Base-by-base conservation (phyloP, 2,797 vertebrate genomes). In the Notolabrus celidotus region DNA sequence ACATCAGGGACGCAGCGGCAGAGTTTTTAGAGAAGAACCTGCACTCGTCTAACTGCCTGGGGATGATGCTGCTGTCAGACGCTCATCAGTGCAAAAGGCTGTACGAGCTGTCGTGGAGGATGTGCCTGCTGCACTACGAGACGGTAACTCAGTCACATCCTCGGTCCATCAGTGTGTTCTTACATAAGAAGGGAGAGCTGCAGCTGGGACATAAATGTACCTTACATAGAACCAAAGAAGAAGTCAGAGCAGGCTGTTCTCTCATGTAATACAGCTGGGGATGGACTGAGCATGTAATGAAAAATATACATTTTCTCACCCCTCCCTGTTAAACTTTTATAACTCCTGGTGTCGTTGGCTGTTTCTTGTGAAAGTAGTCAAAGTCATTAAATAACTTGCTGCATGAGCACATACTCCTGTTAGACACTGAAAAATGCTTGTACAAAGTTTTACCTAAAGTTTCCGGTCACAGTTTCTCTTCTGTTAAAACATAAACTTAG, bases 11-110 rank as follows among this genome's bases (percentile, higher is more conserved):
- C 0, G 97, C 97, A 0, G 97, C 96, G 0, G 96, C 97, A 0
- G 96, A 97, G 82, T 98, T 99, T 84, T 90, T 99, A 27, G 97
- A 99, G 86, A 96, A 95, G 89, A 97, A 97, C 78, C 95, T 99
- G 20, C 93, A 95, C 39, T 93, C 96, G 0, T 96, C 96, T 75
- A 98, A 98, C 91, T 99, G 97, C 86, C 89, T 99, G 83, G 97
- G 96, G 70, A 98, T 96, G 96, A 95, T 98, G 96, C 87, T 97
- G 80, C 89, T 99, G 10, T 97, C 97, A 0, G 97, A 99, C 0
- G 97, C 97, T 10, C 97, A 99, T 74, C 97, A 99, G 92, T 99
- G 97, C 84, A 95, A 96, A 65, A 86, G 95, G 7, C 95, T 99
- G 29, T 96, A 97, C 0, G 96, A 98, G 79, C 92, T 97, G 36